Evolutionary conservation across 2,888 invertebrate genomes (phyloP), one percentile per base, ranked within the genome.

Genomic region (Meta bourneti): DNA sequence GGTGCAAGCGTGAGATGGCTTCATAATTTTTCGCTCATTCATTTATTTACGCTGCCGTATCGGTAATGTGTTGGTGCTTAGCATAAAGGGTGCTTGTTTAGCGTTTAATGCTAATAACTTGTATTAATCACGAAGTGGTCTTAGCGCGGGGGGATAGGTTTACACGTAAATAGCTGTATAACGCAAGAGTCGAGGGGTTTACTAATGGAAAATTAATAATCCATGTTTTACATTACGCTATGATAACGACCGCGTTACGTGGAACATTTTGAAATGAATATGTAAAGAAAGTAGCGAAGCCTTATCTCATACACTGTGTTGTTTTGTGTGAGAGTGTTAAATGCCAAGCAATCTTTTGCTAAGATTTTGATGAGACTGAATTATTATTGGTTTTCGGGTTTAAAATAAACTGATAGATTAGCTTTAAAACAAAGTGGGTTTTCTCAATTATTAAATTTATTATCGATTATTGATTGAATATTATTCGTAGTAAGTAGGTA

Each of bases 11-110:
- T 84, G 61, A 34, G 74, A 84, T 84, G 84, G 61, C 74, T 13
- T 84, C 52, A 84, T 78, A 86, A 78, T 86, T 86, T 77, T 86
- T 86, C 78, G 69, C 77, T 69, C 52, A 77, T 51, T 78, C 77
- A 86, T 86, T 77, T 78, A 77, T 86, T 86, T 86, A 78, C 34
- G 69, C 70, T n/a, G n/a, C 61, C 74, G 20, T 75, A 20, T 82
- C 72, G 34, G 34, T 74, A 54, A 61, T 61, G 52, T 75, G 75
- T 69, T 13, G 20, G 54, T 61, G 78, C n/a, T 84, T 51, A 49
- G 69, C 6, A 71, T 72, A 48, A 82, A 75, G 54, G 54, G n/a
- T 61, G 75, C 54, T 74, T 52, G 71, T 83, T 74, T 75, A 48
- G 75, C 48, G 34, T 34, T 84, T 84, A 84, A 75, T 84, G 61